Base-by-base conservation (phyloP, 2,113 vertebrate genomes). In the Cephalopterus ornatus region DNA sequence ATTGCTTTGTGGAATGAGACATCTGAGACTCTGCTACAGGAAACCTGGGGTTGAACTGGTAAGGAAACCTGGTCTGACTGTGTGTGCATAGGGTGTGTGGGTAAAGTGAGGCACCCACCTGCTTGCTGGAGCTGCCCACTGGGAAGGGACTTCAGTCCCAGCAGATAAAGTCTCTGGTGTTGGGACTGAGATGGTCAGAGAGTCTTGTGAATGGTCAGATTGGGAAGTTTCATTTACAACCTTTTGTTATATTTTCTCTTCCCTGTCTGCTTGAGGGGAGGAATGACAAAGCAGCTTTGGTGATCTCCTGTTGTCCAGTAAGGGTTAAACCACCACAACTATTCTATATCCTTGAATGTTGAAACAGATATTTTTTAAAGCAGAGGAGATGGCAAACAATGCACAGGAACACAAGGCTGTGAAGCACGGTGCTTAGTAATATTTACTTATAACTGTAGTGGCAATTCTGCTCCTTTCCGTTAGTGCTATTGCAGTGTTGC, bases 351-450 rank as follows among this genome's bases (percentile, higher is more conserved):
- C 37, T 22, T 20, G 8, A 33, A 14, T 80, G 19, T 47, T 55
- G 49, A 85, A 63, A 20, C 21, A 27, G 71, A 20, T 78, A 50
- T 55, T 74, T 85, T 94, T 56, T 68, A 77, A n/a, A 67, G 67
- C 37, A 46, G 14, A 49, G 35, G 47, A 85, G 52, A 52, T 82
- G 75, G 66, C 21, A 86, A 59, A 30, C 11, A 52, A 50, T 12
- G 26, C 26, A 59, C 56, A 81, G 85, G 88, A 96, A 92, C 41
- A 61, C 49, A 47, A 78, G 90, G 76, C 55, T 72, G 37, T 79
- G 91, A 91, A 84, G 26, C 82, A 91, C 56, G 83, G 39, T 74
- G 58, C 65, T 89, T 42, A 59, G 74, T 85, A 74, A 85, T 90
- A 86, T 39, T 79, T 67, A 56, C 50, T 12, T 18, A 72, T 3